Percentiles rank a stretch among this genome's conserved stretches.
Evolutionary conservation across 2,113 vertebrate species (phyloP).

Genomic region (Hydrochoerus hydrochaeris): DNA sequence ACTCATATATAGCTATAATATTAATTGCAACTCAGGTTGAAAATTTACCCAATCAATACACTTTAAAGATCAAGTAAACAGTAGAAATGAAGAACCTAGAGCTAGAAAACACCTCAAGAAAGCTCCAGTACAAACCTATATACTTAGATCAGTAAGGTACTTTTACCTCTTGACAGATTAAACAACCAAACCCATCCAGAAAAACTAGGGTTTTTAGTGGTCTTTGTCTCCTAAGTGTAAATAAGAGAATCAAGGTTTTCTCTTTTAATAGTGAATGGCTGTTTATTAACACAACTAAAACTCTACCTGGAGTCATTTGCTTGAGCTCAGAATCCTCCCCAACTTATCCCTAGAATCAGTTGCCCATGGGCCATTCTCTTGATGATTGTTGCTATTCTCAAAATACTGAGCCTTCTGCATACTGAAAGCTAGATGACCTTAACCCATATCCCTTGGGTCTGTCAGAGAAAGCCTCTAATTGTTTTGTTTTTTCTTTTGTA

Average conservation of each 20-base stretch:
- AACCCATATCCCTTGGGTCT: background rate
- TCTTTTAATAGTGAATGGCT: background rate
- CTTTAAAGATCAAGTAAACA: background rate
- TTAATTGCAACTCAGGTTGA: background rate
- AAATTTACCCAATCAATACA: conserved; percentile 9
- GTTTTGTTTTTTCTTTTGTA: background rate
- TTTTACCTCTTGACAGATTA: background rate
- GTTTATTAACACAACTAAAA: background rate
- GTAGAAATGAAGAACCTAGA: conserved; percentile 5
- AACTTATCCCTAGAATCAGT: background rate
- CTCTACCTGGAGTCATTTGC: background rate
- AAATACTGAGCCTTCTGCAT: background rate
- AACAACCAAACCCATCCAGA: background rate
- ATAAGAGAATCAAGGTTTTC: background rate
- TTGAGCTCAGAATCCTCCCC: background rate
- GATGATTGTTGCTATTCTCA: background rate
- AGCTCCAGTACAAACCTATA: background rate
- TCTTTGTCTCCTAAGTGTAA: background rate
- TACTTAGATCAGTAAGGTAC: background rate
- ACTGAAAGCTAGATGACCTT: background rate
- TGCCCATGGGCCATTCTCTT: background rate
- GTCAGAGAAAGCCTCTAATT: background rate
- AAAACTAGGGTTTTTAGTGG: background rate
- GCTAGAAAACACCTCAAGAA: conserved; percentile 7
- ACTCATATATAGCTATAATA: conserved; percentile 10